Evolutionary conservation across 2,888 invertebrate genomes (phyloP), one percentile per base, ranked within the genome.

Genomic region (Trichopria drosophilae): DNA sequence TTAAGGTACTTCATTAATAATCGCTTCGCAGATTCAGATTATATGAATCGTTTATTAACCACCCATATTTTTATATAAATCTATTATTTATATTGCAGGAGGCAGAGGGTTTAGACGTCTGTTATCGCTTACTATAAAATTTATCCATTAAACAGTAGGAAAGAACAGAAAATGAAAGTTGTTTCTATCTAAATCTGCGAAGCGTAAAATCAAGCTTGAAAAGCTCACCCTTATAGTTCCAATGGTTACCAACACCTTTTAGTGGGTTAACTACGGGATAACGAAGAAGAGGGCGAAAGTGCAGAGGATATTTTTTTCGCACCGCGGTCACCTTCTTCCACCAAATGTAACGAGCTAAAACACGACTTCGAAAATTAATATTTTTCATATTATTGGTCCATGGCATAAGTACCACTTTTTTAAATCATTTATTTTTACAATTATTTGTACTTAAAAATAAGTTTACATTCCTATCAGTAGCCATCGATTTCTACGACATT

Each of bases 311-410:
- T 56, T 58, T 70, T 65, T 59, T 59, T 60, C 49, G 48, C 50
- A 51, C 57, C 55, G 55, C 63, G 51, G 53, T 35, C 51, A 47
- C 54, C 6, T 13, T 47, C 64, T 68, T 69, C 73, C 73, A 73
- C 72, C 72, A 71, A 67, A 67, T 61, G 63, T 71, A 71, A 66
- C 73, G 72, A 61, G 73, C 73, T 73, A 72, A 52, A 71, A 71
- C 69, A 69, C 59, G 48, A 62, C 67, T 63, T 53, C 35, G 44
- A 55, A 47, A 51, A 23, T 51, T n/a, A 51, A 41, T 46, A n/a
- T n/a, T n/a, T n/a, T n/a, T n/a, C n/a, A n/a, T n/a, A n/a, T n/a
- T n/a, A n/a, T n/a, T n/a, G n/a, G n/a, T n/a, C n/a, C n/a, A n/a
- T n/a, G n/a, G n/a, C n/a, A n/a, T n/a, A n/a, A n/a, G n/a, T n/a